These are phyloP conservation scores for Erebia ligea DNA, from an alignment of 2,888 invertebrate species.

Conservation along the genomic window DNA sequence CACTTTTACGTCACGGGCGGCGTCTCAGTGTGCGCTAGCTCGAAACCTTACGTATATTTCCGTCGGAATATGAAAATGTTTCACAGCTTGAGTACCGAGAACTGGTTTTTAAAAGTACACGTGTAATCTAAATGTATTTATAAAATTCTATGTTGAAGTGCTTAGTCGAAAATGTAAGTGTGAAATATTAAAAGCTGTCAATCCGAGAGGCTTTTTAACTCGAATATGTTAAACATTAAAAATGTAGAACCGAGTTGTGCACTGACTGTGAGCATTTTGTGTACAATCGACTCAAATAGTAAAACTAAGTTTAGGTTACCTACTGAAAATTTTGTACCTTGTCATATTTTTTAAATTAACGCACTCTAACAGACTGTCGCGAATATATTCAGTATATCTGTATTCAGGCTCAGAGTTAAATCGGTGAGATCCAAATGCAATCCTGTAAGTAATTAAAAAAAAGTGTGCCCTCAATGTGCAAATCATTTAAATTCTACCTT, in stretches of 20 bases:
- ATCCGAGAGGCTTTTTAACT: neutral
- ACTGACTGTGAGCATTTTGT: too few species aligned
- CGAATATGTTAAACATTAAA: neutral
- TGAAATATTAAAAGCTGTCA: neutral
- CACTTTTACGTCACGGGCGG: neutral
- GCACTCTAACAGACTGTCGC: too few species aligned
- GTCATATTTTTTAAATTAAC: too few species aligned
- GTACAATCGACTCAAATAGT: too few species aligned
- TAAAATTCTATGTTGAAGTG: neutral
- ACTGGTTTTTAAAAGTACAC: slow-evolving; percentile 1
- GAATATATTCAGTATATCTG: too few species aligned
- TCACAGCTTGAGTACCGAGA: slow-evolving; percentile 5
- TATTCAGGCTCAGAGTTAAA: too few species aligned
- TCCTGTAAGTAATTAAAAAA: too few species aligned
- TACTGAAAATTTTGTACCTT: too few species aligned
- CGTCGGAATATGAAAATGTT: slow-evolving; percentile 15
- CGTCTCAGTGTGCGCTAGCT: neutral
- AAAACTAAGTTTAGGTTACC: too few species aligned
- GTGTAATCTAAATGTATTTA: slow-evolving; percentile 8
- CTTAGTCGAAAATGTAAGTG: neutral
- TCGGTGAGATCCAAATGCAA: too few species aligned
- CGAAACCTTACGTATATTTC: neutral
- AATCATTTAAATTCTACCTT: too few species aligned
- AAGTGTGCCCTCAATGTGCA: too few species aligned
- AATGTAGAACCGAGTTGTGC: neutral